phyloP scores from a whole-genome alignment of 2,888 invertebrate genomes.

The Pyrrhosoma nymphula region DNA sequence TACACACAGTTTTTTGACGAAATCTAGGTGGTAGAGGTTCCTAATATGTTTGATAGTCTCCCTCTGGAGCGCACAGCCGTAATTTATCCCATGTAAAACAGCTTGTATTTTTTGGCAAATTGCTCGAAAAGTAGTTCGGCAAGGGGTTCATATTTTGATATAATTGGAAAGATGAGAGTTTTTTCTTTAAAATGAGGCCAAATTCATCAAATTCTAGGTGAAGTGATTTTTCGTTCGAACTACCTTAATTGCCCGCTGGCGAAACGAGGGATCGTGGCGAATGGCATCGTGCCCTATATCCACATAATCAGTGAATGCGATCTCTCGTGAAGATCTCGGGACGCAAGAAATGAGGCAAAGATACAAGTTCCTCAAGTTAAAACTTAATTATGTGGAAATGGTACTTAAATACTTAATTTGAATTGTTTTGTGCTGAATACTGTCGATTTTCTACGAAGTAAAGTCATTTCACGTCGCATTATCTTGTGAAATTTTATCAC shows the following conservation, averaged over 20 bases:
- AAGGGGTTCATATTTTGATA: no score
- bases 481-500: neutral
- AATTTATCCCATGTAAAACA: no score
- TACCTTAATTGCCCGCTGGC: neutral
- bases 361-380: neutral
- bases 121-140: no score
- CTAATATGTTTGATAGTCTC: no score
- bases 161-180: no score
- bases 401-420: neutral
- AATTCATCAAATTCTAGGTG: no score
- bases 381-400: neutral
- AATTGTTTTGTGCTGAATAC: neutral
- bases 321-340: neutral
- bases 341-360: neutral
- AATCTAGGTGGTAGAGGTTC: no score
- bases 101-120: no score
- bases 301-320: neutral
- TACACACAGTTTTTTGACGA: no score
- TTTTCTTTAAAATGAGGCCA: no score
- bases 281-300: neutral
- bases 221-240: neutral
- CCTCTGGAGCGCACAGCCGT: no score
- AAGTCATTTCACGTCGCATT: neutral
- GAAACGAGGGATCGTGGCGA: neutral
- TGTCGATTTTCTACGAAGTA: neutral